Percentiles rank a stretch among this genome's conserved stretches.
phyloP scores from a whole-genome alignment of 1,140 invertebrate species.

The Sitobion miscanthi region DNA sequence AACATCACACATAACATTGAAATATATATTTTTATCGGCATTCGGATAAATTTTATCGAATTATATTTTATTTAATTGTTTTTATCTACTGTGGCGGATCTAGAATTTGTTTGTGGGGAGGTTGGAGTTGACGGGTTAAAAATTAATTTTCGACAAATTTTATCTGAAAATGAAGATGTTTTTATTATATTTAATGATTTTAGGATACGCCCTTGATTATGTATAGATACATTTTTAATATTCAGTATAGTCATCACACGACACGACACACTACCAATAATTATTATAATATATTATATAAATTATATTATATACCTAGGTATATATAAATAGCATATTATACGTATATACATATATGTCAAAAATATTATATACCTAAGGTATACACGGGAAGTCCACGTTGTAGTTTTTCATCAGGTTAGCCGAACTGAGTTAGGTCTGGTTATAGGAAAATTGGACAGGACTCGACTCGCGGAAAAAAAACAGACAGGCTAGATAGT shows the following conservation, averaged over 20 bases:
- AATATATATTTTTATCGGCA: not conserved
- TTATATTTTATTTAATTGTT: not conserved
- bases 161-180: no score
- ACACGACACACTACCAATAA: not conserved
- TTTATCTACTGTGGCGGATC: not conserved
- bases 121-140: no score
- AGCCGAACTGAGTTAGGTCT: not conserved
- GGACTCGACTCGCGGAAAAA: not conserved
- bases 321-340: not conserved
- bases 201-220: no score
- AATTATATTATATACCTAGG: not conserved
- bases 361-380: not conserved
- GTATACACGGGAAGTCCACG: no score
- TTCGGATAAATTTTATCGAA: not conserved
- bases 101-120: no score
- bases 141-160: no score
- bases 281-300: not conserved
- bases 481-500: not conserved
- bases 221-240: not conserved
- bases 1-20: not conserved
- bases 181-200: no score
- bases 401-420: no score
- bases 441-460: not conserved
- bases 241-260: not conserved
- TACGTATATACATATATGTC: not conserved